Conservation (phyloP, 2,113 vertebrate species). For the Alces alces region DNA sequence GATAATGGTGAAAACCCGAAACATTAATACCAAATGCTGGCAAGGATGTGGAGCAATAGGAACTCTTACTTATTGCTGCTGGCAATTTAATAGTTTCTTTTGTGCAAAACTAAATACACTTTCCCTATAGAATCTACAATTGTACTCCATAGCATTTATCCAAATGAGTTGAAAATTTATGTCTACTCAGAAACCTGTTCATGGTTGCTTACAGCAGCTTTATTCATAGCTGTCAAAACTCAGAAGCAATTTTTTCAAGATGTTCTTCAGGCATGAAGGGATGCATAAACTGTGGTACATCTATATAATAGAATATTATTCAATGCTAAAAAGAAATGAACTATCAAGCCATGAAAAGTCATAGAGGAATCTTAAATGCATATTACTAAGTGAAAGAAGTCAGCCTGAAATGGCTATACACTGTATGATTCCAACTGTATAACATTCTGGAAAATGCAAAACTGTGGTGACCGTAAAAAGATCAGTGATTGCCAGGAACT, state of each 20-base stretch:
- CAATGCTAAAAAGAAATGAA: neutral
- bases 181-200: neutral
- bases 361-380: neutral
- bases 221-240: neutral
- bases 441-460: neutral
- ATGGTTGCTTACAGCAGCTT: neutral
- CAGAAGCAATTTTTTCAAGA: neutral
- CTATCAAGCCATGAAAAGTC: neutral
- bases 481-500: neutral
- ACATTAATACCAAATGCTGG: neutral
- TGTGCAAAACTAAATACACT: neutral
- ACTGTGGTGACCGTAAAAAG: neutral
- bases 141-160: neutral
- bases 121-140: neutral
- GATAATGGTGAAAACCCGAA: neutral
- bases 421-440: neutral
- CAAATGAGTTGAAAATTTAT: neutral
- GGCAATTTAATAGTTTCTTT: neutral
- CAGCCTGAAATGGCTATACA: neutral
- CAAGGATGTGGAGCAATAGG: no score
- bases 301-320: neutral
- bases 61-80: neutral
- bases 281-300: neutral
- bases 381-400: neutral
- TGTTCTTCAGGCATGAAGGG: neutral